phyloP scores from a whole-genome alignment of 2,797 vertebrate species.

The Enteromius paludinosus region DNA sequence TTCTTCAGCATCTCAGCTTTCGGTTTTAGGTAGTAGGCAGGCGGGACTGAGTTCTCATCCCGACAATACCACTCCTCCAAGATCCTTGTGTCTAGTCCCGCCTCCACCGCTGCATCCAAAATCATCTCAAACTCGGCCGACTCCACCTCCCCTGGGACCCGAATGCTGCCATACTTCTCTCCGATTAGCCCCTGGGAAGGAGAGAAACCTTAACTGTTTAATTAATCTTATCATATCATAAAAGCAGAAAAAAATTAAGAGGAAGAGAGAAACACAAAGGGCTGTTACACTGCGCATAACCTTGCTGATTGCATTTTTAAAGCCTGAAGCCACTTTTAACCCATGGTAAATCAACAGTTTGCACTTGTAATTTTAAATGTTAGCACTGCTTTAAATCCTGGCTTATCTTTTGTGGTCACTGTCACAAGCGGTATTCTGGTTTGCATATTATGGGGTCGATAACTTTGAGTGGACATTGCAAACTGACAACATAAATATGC shows the following conservation, averaged over 20 bases:
- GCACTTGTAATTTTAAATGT: neutral
- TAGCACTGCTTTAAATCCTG: neutral
- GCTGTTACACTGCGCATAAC: neutral
- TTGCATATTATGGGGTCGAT: slow-evolving; percentile 4
- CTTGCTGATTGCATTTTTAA: neutral
- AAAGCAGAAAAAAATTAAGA: slow-evolving; percentile 1
- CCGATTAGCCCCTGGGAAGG: slow-evolving; percentile 90
- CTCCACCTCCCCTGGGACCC: slow-evolving; percentile 95
- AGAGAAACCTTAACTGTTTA: slow-evolving; percentile 40
- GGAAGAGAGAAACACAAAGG: neutral
- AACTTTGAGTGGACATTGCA: neutral
- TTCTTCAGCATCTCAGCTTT: slow-evolving; percentile 91
- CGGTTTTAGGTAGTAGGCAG: slow-evolving; percentile 97
- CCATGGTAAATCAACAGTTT: neutral
- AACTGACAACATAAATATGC: neutral
- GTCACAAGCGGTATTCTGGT: neutral
- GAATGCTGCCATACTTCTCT: slow-evolving; percentile 96
- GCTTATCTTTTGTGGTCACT: neutral
- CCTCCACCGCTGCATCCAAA: slow-evolving; percentile 92
- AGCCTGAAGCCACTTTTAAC: neutral
- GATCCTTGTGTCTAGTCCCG: slow-evolving; percentile 91
- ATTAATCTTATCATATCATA: neutral
- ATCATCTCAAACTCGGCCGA: slow-evolving; percentile 99
- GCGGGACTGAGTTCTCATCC: slow-evolving; percentile 96
- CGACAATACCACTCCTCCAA: slow-evolving; percentile 98